Evolutionary conservation across 2,797 vertebrate species (phyloP).

Genomic region (Glyptemys insculpta): DNA sequence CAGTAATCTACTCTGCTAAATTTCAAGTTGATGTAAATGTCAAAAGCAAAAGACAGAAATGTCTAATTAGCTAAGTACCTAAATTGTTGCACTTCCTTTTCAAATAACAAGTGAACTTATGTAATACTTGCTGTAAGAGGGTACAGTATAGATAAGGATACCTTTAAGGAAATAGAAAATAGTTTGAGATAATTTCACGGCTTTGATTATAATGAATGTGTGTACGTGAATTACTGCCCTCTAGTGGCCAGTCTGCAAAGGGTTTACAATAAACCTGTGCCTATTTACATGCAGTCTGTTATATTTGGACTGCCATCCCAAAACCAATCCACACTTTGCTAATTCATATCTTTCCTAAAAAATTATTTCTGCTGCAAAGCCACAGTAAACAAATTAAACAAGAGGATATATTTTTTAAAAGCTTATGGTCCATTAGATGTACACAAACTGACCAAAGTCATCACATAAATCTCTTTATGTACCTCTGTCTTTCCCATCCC

Average conservation of each 20-base stretch:
- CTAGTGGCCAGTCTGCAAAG: rapidly evolving
- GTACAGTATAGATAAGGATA: rapidly evolving
- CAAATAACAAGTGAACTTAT: conserved; percentile 49
- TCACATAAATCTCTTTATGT: rapidly evolving
- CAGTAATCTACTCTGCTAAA: conserved; percentile 63
- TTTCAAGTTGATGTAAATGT: conserved; percentile 77
- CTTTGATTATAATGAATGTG: not conserved
- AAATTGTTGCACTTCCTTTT: conserved; percentile 31
- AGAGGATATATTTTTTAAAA: rapidly evolving
- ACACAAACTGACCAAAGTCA: not conserved
- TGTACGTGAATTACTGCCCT: not conserved
- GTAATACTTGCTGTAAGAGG: conserved; percentile 6
- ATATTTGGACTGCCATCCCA: rapidly evolving
- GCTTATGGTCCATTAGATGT: rapidly evolving
- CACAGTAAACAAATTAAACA: not conserved
- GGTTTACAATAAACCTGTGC: rapidly evolving
- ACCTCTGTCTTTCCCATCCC: not conserved
- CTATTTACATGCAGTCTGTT: not conserved
- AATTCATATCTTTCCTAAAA: not conserved
- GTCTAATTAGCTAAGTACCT: conserved; percentile 75
- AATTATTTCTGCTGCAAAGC: not conserved
- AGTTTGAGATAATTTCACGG: not conserved
- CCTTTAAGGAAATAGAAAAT: not conserved
- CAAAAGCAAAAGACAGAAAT: conserved; percentile 74
- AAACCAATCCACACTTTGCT: not conserved